Conservation (phyloP, 2,113 vertebrate genomes). For the Neomonachus schauinslandi region DNA sequence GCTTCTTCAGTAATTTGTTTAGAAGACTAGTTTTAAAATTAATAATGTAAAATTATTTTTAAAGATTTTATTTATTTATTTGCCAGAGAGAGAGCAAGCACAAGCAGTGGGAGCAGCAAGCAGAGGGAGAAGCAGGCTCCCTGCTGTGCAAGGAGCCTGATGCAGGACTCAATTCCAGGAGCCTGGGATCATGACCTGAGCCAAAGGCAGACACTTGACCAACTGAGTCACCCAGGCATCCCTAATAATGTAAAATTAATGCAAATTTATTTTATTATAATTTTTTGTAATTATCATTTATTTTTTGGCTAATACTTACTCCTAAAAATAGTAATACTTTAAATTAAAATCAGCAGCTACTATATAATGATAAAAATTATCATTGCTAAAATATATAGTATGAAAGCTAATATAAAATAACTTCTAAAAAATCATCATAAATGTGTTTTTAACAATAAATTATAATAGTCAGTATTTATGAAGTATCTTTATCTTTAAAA, state of each 20-base stretch:
- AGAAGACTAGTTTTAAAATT: not conserved
- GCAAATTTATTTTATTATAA: not conserved
- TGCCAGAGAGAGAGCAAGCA: too few species aligned
- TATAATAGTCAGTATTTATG: not conserved
- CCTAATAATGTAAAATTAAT: not conserved
- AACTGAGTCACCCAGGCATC: too few species aligned
- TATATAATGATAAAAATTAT: not conserved
- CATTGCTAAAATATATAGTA: constrained; percentile 18
- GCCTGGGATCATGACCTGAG: too few species aligned
- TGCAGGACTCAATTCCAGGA: too few species aligned
- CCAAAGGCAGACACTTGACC: too few species aligned
- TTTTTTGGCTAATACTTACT: not conserved
- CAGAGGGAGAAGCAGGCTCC: too few species aligned
- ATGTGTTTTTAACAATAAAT: constrained; percentile 15
- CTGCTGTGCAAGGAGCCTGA: too few species aligned
- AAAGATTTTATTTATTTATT: too few species aligned
- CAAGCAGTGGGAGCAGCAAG: too few species aligned
- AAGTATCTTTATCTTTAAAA: not conserved
- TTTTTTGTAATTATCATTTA: not conserved
- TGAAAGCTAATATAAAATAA: constrained; percentile 53
- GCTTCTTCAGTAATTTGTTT: not conserved
- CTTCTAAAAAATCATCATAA: not conserved
- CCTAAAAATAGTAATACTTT: not conserved
- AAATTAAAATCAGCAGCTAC: not conserved
- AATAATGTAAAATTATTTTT: not conserved